phyloP scores from a whole-genome alignment of 2,113 vertebrate species.

The Melanerpes aurifrons region DNA sequence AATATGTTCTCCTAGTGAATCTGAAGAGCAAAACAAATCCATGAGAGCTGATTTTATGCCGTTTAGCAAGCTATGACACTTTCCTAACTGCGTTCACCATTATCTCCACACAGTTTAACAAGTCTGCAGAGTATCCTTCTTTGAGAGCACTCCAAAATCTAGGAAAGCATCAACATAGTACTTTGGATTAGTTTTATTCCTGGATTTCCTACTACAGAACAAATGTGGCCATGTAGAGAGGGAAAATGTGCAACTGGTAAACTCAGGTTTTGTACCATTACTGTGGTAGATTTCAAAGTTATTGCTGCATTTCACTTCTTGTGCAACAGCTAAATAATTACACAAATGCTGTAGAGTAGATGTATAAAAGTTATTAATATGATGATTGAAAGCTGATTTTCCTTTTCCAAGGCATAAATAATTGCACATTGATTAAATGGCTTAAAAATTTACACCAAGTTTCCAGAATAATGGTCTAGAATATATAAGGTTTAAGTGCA shows the following conservation, averaged over 20 bases:
- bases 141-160: not conserved
- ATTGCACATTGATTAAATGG: not conserved
- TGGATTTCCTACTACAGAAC: not conserved
- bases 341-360: not conserved
- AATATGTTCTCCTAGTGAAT: not conserved
- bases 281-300: not conserved
- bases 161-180: not conserved
- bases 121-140: not conserved
- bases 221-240: not conserved
- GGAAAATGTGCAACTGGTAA: not conserved
- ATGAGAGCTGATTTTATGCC: not conserved
- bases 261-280: not conserved
- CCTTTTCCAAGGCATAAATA: not conserved
- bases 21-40: not conserved
- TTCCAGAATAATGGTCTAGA: no score
- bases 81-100: not conserved
- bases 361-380: not conserved
- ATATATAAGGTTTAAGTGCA: no score
- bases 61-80: not conserved
- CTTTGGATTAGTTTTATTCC: not conserved
- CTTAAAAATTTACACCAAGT: not conserved
- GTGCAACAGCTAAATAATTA: not conserved
- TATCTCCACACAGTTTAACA: not conserved
- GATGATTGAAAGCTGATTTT: not conserved
- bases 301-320: not conserved